Evolutionary conservation across 2,113 vertebrate genomes (phyloP).

Genomic region (Dipodomys ordii): DNA sequence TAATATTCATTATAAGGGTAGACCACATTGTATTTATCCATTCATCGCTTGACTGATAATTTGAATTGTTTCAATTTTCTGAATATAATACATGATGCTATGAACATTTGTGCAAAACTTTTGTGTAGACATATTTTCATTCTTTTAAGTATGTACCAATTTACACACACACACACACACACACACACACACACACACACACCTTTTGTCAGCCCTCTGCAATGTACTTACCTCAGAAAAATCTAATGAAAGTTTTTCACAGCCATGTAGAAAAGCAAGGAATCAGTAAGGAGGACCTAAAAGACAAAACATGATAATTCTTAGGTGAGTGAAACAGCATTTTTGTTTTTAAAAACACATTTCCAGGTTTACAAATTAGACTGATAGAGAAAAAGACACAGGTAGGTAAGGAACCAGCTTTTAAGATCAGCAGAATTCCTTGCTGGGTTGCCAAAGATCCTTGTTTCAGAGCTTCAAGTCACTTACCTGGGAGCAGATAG

Average conservation of each 20-base stretch:
- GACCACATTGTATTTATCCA: neutral
- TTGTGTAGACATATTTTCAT: slow-evolving; percentile 11
- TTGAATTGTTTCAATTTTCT: neutral
- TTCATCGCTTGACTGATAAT: neutral
- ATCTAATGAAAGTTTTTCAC: slow-evolving; percentile 15
- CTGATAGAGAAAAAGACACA: slow-evolving; percentile 13
- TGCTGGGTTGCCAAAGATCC: slow-evolving; percentile 50
- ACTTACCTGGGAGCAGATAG: slow-evolving; percentile 52
- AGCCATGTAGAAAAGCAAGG: neutral
- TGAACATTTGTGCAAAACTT: neutral
- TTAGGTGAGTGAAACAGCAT: slow-evolving; percentile 21
- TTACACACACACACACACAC: too few species aligned
- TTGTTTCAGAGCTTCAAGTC: slow-evolving; percentile 52
- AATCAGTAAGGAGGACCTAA: neutral
- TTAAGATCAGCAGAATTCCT: slow-evolving; percentile 42
- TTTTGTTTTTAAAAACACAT: slow-evolving; percentile 42
- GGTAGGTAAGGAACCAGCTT: neutral
- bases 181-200: too few species aligned
- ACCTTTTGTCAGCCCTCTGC: neutral
- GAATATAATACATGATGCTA: neutral
- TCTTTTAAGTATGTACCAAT: neutral
- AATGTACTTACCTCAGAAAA: neutral
- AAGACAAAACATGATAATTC: slow-evolving; percentile 13
- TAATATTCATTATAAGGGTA: neutral
- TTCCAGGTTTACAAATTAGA: slow-evolving; percentile 57